Evolutionary conservation across 2,797 vertebrate genomes (phyloP).

Genomic region (Benthosema pterotum): DNA sequence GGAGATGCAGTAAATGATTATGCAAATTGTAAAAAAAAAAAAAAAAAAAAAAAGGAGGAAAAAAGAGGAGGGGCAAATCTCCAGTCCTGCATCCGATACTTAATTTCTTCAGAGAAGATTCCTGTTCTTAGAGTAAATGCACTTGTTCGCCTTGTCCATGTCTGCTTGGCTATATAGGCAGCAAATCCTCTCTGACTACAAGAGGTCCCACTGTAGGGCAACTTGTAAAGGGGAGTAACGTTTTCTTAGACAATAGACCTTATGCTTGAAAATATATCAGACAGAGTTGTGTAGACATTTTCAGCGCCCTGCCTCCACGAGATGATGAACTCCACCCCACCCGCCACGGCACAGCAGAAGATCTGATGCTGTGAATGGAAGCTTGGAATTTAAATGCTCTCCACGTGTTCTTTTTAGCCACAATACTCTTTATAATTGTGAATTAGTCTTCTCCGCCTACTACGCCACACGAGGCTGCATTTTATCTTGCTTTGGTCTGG

Average conservation of each 20-base stretch:
- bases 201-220: conserved; percentile 60
- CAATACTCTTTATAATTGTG: conserved; percentile 19
- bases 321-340: conserved; percentile 12
- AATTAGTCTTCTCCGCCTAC: conserved; percentile 5
- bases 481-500: conserved; percentile 20
- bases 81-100: conserved; percentile 73
- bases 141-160: conserved; percentile 6
- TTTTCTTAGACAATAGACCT: conserved; percentile 61
- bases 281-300: conserved; percentile 49
- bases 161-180: conserved; percentile 53
- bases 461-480: conserved; percentile 16
- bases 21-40: conserved; percentile 74
- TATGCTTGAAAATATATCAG: conserved; percentile 46
- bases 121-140: conserved; percentile 73
- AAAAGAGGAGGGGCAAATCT: conserved; percentile 57
- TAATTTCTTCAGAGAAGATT: conserved; percentile 75
- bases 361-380: not conserved
- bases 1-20: conserved; percentile 86
- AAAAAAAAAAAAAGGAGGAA: conserved; percentile 42
- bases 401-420: conserved; percentile 16
- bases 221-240: conserved; percentile 45
- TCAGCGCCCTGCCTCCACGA: conserved; percentile 25
- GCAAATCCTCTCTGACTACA: conserved; percentile 68
- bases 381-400: conserved; percentile 9
- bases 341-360: conserved; percentile 5